These are phyloP conservation scores for Lasioglossum oenotherae DNA, from an alignment of 2,888 invertebrate species.

Conservation along the genomic window DNA sequence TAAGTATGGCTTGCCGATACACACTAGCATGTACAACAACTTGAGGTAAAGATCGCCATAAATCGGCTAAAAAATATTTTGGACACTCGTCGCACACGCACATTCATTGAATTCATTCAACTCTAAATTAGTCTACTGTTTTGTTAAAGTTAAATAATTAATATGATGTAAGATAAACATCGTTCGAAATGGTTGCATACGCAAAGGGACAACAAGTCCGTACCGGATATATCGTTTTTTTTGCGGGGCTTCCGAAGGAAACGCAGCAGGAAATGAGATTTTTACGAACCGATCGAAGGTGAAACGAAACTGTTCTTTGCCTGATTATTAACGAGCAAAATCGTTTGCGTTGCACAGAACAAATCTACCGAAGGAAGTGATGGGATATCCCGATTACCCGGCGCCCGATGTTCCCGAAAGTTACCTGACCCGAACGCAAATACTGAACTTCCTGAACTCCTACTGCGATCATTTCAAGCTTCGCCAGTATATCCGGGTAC, in stretches of 20 bases:
- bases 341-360: conserved; percentile 86
- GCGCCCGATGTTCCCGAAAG: conserved; percentile 90
- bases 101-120: neutral
- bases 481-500: conserved; percentile 88
- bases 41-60: conserved; percentile 87
- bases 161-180: neutral
- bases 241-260: neutral
- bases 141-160: neutral
- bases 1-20: conserved; percentile 91
- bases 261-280: neutral
- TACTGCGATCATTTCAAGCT: conserved; percentile 90
- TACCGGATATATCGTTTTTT: neutral
- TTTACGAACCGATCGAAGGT: neutral
- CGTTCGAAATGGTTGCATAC: neutral
- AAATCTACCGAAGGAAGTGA: conserved; percentile 96
- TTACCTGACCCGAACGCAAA: conserved; percentile 90
- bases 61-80: neutral
- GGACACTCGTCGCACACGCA: neutral
- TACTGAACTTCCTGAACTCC: conserved; percentile 89
- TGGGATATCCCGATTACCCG: conserved; percentile 95
- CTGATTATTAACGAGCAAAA: neutral
- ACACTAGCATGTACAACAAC: conserved; percentile 96
- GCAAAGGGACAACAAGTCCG: neutral
- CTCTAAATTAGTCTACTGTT: neutral
- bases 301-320: neutral